Conservation (phyloP, 2,888 invertebrate genomes). For the Choreutis nemorana region DNA sequence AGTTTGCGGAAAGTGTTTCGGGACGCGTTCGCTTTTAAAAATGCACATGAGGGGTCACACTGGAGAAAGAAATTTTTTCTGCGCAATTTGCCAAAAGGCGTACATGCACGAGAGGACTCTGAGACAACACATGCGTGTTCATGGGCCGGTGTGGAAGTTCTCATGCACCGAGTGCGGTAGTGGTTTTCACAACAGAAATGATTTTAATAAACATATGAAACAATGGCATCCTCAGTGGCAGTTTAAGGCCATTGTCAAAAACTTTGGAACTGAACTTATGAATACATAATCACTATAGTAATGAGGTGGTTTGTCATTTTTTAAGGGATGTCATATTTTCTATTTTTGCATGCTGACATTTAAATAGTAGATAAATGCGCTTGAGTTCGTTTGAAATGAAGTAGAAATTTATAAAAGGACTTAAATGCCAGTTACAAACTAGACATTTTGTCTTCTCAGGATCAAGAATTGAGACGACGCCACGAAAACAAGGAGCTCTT, state of each 20-base stretch:
- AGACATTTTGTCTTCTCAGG: slow-evolving; percentile 25
- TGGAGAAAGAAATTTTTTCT: slow-evolving; percentile 48
- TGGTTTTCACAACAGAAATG: slow-evolving; percentile 41
- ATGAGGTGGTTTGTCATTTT: background rate
- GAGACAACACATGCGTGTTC: slow-evolving; percentile 47
- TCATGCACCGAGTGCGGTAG: slow-evolving; percentile 42
- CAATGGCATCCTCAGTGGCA: slow-evolving; percentile 54
- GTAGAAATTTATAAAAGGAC: too few species aligned
- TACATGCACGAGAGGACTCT: slow-evolving; percentile 53
- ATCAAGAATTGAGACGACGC: slow-evolving; percentile 20
- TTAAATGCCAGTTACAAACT: too few species aligned
- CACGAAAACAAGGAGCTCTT: slow-evolving; percentile 24
- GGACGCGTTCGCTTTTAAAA: slow-evolving; percentile 39
- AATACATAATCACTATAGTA: slow-evolving; percentile 1
- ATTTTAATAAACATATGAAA: slow-evolving; percentile 46
- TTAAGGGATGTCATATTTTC: background rate
- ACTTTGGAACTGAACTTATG: slow-evolving; percentile 23
- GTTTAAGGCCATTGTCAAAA: slow-evolving; percentile 35
- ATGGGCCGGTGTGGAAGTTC: slow-evolving; percentile 40
- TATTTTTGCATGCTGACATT: background rate
- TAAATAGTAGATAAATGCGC: background rate
- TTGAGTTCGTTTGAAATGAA: too few species aligned
- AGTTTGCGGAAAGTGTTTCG: slow-evolving; percentile 49
- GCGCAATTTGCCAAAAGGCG: slow-evolving; percentile 42
- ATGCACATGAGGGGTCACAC: slow-evolving; percentile 49